Evolutionary conservation across 2,888 invertebrate species (phyloP), one percentile per base, ranked within the genome.

Genomic region (Epiblema foenella): DNA sequence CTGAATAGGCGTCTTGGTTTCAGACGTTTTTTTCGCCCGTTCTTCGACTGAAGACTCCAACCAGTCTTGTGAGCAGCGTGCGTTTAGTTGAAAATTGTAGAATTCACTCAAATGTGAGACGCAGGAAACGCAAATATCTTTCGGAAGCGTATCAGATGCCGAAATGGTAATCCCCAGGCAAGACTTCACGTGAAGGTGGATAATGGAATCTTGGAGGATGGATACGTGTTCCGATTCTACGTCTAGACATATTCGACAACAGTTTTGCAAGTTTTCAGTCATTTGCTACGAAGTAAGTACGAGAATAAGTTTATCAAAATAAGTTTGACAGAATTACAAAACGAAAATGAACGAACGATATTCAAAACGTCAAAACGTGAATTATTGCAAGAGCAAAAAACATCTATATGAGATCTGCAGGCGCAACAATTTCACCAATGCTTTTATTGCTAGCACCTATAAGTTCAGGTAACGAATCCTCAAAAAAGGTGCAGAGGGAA

Each of bases 41-140:
- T 86, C 87, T 64, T 89, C 85, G 1, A 89, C 5, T 15, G 86
- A 81, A 15, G 91, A 87, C 74, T 91, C 90, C 1, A 93, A 78
- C 92, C 93, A 92, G 75, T 92, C 90, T 83, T 92, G 90, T 1
- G 93, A 93, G 77, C 88, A 91, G 17, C 90, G 89, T 15, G 93
- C 91, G 56, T 89, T 90, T 15, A 91, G 77, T 86, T 91, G 91
- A 72, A 93, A 93, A 77, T 89, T 89, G 73, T 93, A 93, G 77
- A 92, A 94, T 67, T 89, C 89, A 67, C 79, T 85, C 24, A 94
- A 78, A 68, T 87, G 87, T n/a, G 86, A 82, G 1, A 90, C 89
- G 75, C 94, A 94, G 12, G 87, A 78, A 11, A 78, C 77, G 73
- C 94, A 94, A 75, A 93, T 86, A 54, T 77, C 81, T 69, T 90